These are phyloP conservation scores for Amphiduros pacificus DNA, from an alignment of 2,888 invertebrate genomes.

Conservation along the genomic window DNA sequence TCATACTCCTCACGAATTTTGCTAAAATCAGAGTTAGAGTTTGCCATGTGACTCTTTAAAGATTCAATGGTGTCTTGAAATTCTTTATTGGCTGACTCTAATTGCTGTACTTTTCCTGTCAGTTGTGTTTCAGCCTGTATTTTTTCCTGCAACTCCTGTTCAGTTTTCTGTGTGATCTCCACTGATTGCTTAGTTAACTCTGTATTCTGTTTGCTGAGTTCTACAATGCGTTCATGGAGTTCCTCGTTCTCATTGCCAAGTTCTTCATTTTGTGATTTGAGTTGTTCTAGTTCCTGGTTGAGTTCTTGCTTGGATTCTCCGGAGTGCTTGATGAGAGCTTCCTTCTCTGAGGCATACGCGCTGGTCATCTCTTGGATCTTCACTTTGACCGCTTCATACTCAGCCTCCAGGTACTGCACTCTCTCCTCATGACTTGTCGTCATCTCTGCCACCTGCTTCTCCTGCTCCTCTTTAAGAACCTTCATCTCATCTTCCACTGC, in stretches of 20 bases:
- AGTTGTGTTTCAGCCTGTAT: not conserved
- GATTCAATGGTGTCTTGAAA: not conserved
- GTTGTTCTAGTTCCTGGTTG: not conserved
- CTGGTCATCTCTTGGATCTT: slow-evolving; percentile 20
- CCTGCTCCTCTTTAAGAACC: slow-evolving; percentile 8
- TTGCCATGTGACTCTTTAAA: not conserved
- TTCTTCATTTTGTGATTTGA: slow-evolving; percentile 1
- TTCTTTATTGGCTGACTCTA: not conserved
- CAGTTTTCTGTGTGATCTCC: not conserved
- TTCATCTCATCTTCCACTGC: not conserved
- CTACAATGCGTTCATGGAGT: slow-evolving; percentile 26
- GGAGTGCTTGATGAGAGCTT: slow-evolving; percentile 22
- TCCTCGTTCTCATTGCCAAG: not conserved
- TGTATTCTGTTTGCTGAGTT: not conserved
- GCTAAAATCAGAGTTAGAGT: not conserved
- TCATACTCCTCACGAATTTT: not conserved
- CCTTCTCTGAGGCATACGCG: slow-evolving; percentile 26
- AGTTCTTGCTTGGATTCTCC: slow-evolving; percentile 13
- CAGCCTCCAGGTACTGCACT: slow-evolving; percentile 34
- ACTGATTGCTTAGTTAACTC: not conserved
- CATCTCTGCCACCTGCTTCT: slow-evolving; percentile 30
- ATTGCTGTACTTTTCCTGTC: not conserved
- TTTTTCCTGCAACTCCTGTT: slow-evolving; percentile 8
- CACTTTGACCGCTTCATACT: slow-evolving; percentile 21
- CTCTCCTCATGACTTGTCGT: slow-evolving; percentile 36